Evolutionary conservation across 2,113 vertebrate species (phyloP).

Genomic region (Paradoxurus hermaphroditus): DNA sequence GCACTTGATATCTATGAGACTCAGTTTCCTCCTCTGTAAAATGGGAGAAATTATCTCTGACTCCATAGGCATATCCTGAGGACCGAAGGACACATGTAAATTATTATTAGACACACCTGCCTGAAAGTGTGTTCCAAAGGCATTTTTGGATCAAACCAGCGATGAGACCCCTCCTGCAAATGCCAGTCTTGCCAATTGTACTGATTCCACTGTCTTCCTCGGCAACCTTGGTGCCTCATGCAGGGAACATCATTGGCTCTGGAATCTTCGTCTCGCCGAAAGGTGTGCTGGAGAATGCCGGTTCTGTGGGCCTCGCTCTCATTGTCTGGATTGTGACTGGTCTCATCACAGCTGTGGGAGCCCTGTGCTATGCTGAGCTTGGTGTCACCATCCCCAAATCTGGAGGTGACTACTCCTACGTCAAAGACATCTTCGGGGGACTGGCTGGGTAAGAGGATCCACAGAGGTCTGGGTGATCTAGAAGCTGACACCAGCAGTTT

Average conservation of each 20-base stretch:
- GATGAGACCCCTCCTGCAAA: not conserved
- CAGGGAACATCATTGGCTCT: conserved; percentile 95
- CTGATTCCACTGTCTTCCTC: not conserved
- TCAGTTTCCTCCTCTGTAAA: conserved; percentile 26
- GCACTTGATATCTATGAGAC: not conserved
- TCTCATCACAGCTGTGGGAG: conserved; percentile 92
- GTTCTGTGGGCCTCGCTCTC: conserved; percentile 91
- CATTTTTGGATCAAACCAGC: not conserved
- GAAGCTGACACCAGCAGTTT: not conserved
- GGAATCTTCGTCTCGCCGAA: conserved; percentile 96
- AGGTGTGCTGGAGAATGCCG: conserved; percentile 93
- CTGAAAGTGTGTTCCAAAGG: not conserved
- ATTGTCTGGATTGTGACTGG: conserved; percentile 94
- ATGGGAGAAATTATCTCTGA: conserved; percentile 3
- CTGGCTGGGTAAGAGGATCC: conserved; percentile 89
- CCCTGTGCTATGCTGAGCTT: conserved; percentile 93
- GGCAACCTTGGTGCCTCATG: not conserved
- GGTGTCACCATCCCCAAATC: conserved; percentile 96
- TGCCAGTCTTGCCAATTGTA: not conserved
- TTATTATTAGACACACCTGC: not conserved
- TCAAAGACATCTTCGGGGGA: conserved; percentile 95
- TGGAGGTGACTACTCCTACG: conserved; percentile 94
- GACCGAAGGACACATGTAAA: not conserved
- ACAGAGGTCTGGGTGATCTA: not conserved
- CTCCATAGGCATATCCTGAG: not conserved